Evolutionary conservation across 2,113 vertebrate species (phyloP), one percentile per base, ranked within the genome.

Genomic region (Trichechus manatus): DNA sequence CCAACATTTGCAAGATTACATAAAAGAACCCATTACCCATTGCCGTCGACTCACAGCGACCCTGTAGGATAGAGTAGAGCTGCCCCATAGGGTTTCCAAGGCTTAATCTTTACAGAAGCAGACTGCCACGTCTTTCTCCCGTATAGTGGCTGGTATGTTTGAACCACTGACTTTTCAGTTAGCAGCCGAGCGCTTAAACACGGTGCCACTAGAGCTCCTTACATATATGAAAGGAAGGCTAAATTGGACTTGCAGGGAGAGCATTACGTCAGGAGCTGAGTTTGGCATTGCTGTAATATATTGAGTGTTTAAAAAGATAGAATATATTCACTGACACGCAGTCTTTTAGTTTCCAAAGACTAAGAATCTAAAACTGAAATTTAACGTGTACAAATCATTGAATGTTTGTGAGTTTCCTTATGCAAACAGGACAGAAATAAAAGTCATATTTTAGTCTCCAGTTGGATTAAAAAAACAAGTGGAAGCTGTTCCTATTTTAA

Each of bases 221-320:
- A 61, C 59, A 23, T 22, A 61, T 23, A 22, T 61, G 59, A 61
- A 61, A 61, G 77, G 53, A 84, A 95, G 22, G 78, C 31, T 93
- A 91, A 93, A 94, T 68, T 72, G 42, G 68, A 94, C 61, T 91
- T 77, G 91, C 84, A 95, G 27, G 42, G 42, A 83, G 6, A 89
- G 33, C 11, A 39, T 83, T 84, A 91, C 44, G 23, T n/a, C 63
- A 82, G 36, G 39, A 90, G 74, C 59, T 47, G 47, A 44, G 9
- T 36, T 1, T 91, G 53, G 17, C 72, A 92, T 79, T 84, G 42
- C 29, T 77, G 6, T 70, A 88, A 91, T 75, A 88, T 75, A 88
- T 74, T 96, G 36, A 97, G 39, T 74, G 42, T 91, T 95, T 92
- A 10, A 61, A 96, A 93, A 66, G n/a, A 19, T 83, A 20, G 63